Evolutionary conservation across 2,888 invertebrate species (phyloP).

Genomic region (Drosophila nr. medialis): DNA sequence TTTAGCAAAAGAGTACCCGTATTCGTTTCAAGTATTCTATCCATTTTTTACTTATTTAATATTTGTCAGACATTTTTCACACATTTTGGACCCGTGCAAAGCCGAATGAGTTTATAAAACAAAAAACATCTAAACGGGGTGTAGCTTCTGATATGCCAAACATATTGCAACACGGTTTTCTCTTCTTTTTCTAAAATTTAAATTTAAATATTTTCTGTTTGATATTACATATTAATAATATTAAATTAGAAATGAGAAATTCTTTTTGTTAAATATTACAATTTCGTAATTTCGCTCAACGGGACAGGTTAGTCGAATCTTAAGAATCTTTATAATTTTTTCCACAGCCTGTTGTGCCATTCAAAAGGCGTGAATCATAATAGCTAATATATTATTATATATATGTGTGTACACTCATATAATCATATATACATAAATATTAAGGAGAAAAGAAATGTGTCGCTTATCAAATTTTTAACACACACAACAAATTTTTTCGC

Average conservation of each 20-base stretch:
- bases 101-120: neutral
- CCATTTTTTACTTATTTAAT: neutral
- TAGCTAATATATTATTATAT: neutral
- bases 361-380: neutral
- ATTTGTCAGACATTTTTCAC: neutral
- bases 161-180: neutral
- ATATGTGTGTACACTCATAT: too few species aligned
- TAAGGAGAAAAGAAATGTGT: neutral
- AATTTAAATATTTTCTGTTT: neutral
- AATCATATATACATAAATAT: neutral
- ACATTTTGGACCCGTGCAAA: neutral
- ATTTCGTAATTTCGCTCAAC: neutral
- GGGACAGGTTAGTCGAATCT: neutral
- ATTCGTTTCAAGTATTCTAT: neutral
- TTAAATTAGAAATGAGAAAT: neutral
- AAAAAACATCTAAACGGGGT: neutral
- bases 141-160: neutral
- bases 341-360: neutral
- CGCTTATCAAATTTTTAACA: slow-evolving; percentile 21
- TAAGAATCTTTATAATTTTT: neutral
- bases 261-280: neutral
- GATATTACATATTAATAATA: neutral
- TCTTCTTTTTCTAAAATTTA: too few species aligned
- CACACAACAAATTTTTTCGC: slow-evolving; percentile 38
- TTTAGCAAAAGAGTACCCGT: neutral